Evolutionary conservation across 2,797 vertebrate species (phyloP).

Genomic region (Capromys pilorides): DNA sequence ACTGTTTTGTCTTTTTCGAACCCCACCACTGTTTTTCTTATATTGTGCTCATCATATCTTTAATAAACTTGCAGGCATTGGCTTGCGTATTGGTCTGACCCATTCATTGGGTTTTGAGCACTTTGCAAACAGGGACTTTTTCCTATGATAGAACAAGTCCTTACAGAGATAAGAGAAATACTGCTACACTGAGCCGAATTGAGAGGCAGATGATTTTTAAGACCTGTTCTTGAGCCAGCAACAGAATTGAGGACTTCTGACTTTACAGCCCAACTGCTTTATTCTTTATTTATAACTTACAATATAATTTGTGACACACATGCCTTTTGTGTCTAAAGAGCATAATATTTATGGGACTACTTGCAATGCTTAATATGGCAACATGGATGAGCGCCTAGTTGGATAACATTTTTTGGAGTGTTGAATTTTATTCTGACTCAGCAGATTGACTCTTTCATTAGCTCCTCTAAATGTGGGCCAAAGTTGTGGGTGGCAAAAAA

Average conservation of each 20-base stretch:
- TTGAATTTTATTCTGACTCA: slow-evolving; percentile 70
- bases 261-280: slow-evolving; percentile 40
- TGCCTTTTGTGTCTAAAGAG: slow-evolving; percentile 48
- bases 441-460: slow-evolving; percentile 67
- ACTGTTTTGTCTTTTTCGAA: background rate
- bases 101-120: background rate
- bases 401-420: slow-evolving; percentile 58
- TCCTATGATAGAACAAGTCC: background rate
- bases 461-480: slow-evolving; percentile 58
- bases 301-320: slow-evolving; percentile 39
- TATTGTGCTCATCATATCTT: background rate
- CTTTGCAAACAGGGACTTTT: background rate
- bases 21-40: background rate
- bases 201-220: background rate
- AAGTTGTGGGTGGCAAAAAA: slow-evolving; percentile 75
- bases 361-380: slow-evolving; percentile 53
- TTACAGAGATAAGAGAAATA: background rate
- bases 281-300: slow-evolving; percentile 54
- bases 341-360: slow-evolving; percentile 42
- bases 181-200: background rate
- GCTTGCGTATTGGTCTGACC: slow-evolving; percentile 9
- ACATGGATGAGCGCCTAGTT: slow-evolving; percentile 13
- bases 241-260: background rate
- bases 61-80: background rate
- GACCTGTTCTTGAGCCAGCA: background rate